Evolutionary conservation across 2,888 invertebrate genomes (phyloP).

Genomic region (Andricus quercusramuli): DNA sequence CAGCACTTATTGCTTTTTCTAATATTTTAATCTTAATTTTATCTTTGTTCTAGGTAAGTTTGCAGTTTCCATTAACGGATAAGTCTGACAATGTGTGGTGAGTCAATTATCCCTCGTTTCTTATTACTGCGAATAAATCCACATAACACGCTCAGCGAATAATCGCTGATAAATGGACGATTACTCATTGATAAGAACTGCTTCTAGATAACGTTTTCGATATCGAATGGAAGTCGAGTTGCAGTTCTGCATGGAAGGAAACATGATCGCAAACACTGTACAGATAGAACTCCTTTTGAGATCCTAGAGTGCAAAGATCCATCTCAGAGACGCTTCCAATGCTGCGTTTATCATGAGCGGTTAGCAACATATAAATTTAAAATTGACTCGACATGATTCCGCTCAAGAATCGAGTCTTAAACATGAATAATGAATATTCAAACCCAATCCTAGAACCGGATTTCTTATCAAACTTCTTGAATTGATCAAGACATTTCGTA

Average conservation of each 20-base stretch:
- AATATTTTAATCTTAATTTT: neutral
- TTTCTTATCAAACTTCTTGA: slow-evolving; percentile 5
- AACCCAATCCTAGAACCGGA: neutral
- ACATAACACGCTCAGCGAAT: neutral
- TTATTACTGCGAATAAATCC: neutral
- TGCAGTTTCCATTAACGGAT: neutral
- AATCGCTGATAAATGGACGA: neutral
- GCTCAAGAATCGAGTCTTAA: neutral
- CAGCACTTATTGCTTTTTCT: neutral
- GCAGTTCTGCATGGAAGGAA: slow-evolving; percentile 17
- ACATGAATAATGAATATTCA: neutral
- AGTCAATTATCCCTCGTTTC: slow-evolving; percentile 32
- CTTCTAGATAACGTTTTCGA: slow-evolving; percentile 14
- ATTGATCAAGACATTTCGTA: slow-evolving; percentile 25
- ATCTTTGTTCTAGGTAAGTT: slow-evolving; percentile 17
- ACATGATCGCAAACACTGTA: neutral
- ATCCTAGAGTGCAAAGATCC: neutral
- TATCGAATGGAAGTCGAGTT: slow-evolving; percentile 23
- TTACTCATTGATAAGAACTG: slow-evolving; percentile 13
- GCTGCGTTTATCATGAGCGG: neutral
- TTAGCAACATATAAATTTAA: slow-evolving; percentile 18
- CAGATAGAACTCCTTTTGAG: neutral
- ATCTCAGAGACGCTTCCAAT: neutral
- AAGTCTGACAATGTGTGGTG: neutral
- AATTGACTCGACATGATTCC: slow-evolving; percentile 10